Evolutionary conservation across 2,888 invertebrate species (phyloP), one percentile per base, ranked within the genome.

Genomic region (Eupsilia transversa): DNA sequence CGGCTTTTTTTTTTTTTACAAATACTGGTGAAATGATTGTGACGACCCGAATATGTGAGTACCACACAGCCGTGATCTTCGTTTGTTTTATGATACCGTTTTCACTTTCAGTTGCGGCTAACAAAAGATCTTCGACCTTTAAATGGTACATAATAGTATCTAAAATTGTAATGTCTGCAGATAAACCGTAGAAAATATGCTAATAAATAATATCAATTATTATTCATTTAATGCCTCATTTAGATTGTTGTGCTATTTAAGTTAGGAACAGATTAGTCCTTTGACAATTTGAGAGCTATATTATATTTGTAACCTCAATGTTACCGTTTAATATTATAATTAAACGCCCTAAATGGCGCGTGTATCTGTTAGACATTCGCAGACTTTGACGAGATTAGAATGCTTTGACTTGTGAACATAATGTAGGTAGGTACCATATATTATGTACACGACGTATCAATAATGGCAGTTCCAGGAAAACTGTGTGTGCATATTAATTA

Each of bases 381-480:
- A 79, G 52, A 71, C 61, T 72, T 81, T 72, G 72, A 67, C 41
- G 66, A 49, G 56, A 80, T 72, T 72, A 56, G 49, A 80, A 84
- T 75, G 81, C 41, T 82, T 80, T 82, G 84, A 74, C 57, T 56
- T 54, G 35, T 33, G 52, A 65, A 54, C n/a, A 56, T 65, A 52
- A 61, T 52, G 27, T 41, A 23, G 2, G 23, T 27, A 63, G 10
- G 7, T 46, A 46, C 17, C 23, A 46, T 49, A 33, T 27, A 41
- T 0, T 12, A 57, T 54, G 33, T 65, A 6, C 57, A 69, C 30
- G 60, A 41, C 14, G 35, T 59, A 66, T 66, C 61, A 61, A 74
- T 67, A 67, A 67, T 35, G 41, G 12, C 30, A 23, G 33, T 6
- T 5, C 23, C 6, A 57, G 35, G 38, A 41, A 59, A 33, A 35